Base-by-base conservation (phyloP, 2,797 vertebrate genomes). In the Echeneis naucrates region DNA sequence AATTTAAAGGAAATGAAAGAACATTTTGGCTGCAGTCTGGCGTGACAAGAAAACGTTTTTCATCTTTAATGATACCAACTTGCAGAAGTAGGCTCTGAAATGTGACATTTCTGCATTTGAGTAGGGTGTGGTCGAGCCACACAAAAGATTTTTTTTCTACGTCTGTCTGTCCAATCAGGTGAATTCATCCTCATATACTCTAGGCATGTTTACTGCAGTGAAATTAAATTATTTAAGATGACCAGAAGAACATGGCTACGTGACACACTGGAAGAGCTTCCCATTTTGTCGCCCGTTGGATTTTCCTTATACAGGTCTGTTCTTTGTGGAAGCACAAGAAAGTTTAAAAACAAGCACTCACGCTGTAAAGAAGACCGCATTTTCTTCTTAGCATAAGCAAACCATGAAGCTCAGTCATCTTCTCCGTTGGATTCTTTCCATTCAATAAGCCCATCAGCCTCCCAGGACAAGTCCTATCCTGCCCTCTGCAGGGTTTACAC, bases 401-500 rank as follows among this genome's bases (percentile, higher is more conserved):
- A 77, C 78, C 75, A 50, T 73, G 62, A 45, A 59, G 45, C 17
- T 48, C 53, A 24, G 33, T 79, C 19, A 69, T 73, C 83, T 75
- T 78, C 69, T 27, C 33, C 55, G 10, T 24, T 56, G 62, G 61
- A 71, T 14, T 16, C 2, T 8, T 44, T 19, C 51, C 5, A 26
- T 48, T 74, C 19, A 45, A 30, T 14, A 12, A 4, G 4, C 21
- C 2, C 2, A 5, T n/a, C 12, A 5, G 4, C 9, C 13, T 27
- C 6, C 2, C 12, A 32, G 3, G 2, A 2, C 4, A 16, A 23
- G 84, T 55, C 64, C 59, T 58, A 32, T 37, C 3, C 58, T 82
- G 86, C 90, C 90, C 87, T 72, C 93, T 94, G 64, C 79, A 84
- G 94, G 91, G 10, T 10, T 0, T 11, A 5, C 1, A 30, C 0